Evolutionary conservation across 2,888 invertebrate genomes (phyloP).

Genomic region (Nephrocerus scutellatus): DNA sequence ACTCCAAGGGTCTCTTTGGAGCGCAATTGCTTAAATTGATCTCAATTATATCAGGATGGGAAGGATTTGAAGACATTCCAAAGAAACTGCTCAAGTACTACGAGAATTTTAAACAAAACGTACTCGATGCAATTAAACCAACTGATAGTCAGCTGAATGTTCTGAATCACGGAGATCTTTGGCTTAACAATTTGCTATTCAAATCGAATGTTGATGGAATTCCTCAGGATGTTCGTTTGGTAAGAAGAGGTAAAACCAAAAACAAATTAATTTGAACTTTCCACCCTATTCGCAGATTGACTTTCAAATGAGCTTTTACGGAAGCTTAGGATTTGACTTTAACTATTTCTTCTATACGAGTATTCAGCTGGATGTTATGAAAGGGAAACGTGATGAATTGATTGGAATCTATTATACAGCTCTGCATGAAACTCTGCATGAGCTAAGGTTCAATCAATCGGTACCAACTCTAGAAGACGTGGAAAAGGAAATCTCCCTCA

Average conservation of each 20-base stretch:
- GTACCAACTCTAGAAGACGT: slow-evolving; percentile 34
- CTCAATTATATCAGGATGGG: slow-evolving; percentile 27
- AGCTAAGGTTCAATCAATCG: slow-evolving; percentile 25
- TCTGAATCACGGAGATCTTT: slow-evolving; percentile 52
- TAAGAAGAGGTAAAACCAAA: no score
- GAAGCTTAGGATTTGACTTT: slow-evolving; percentile 44
- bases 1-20: slow-evolving; percentile 38
- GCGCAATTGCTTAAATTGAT: slow-evolving; percentile 38
- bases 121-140: slow-evolving; percentile 34
- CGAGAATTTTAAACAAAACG: slow-evolving; percentile 36
- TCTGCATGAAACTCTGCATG: slow-evolving; percentile 28
- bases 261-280: no score
- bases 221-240: no score
- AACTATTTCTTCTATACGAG: slow-evolving; percentile 47
- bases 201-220: slow-evolving; percentile 37
- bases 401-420: slow-evolving; percentile 33
- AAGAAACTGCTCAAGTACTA: slow-evolving; percentile 35
- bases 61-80: slow-evolving; percentile 30
- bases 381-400: slow-evolving; percentile 29
- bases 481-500: slow-evolving; percentile 31
- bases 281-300: no score
- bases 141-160: slow-evolving; percentile 39
- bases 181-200: slow-evolving; percentile 52
- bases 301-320: slow-evolving; percentile 43
- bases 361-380: slow-evolving; percentile 35